Base-by-base conservation (phyloP, 1,140 invertebrate species). In the Portunus trituberculatus region DNA sequence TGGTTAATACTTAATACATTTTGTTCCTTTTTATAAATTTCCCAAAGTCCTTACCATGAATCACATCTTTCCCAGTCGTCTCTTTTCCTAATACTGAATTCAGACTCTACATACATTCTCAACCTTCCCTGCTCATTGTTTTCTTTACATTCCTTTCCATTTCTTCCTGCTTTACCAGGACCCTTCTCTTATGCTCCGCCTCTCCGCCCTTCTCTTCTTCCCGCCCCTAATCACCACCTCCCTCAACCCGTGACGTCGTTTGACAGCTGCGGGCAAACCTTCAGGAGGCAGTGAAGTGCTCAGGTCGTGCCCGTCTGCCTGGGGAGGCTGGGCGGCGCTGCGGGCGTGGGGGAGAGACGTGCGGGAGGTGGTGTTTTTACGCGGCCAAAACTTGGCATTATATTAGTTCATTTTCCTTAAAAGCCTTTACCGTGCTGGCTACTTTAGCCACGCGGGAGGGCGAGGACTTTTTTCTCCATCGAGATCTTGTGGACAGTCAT, bases 201-300 rank as follows among this genome's bases (percentile, higher is more conserved):
- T n/a, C 67, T 8, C 67, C 25, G 4, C 20, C 67, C 25, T 25
- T 76, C 67, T 20, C 67, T 76, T 25, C 67, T n/a, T 25, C 67
- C 20, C 67, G 67, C 20, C 25, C 67, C 67, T 76, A 76, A 76
- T 76, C 67, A 76, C 67, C 67, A 76, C 67, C 67, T 76, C 67
- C 67, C 67, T 76, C 67, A 76, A 76, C 20, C 67, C 67, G 67
- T 76, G 67, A 76, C 67, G 67, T n/a, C 67, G 67, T 76, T 76
- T 76, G 67, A 76, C 67, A 76, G 67, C 67, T 76, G 67, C 67
- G 67, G 67, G 67, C 67, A n/a, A 76, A 76, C 67, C 67, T 76
- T 76, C 67, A 76, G 67, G 67, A 76, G 67, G 52, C 25, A n/a
- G 67, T 7, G 67, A n/a, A n/a, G 67, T 59, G 52, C 16, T 12